Base-by-base conservation (phyloP, 2,797 vertebrate species). In the Varecia variegata region DNA sequence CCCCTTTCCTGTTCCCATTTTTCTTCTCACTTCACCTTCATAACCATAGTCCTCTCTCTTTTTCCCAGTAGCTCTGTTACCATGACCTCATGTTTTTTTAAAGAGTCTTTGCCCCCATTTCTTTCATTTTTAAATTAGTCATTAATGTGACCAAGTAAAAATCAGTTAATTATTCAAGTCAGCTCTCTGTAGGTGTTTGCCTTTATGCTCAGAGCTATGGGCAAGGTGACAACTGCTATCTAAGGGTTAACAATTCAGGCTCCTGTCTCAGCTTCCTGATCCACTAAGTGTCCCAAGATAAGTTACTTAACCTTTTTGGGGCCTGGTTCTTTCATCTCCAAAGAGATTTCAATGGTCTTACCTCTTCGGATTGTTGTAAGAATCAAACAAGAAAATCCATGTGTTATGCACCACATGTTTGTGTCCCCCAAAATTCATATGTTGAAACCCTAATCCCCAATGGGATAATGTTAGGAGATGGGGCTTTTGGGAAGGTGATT, bases 41-140 rank as follows among this genome's bases (percentile, higher is more conserved):
- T 17, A 23, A 82, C 43, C 6, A 13, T 68, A 73, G 74, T 92
- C 25, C 23, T 84, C 6, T 82, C 2, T 5, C 7, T 56, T 85
- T 93, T 27, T 15, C 60, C 73, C n/a, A 3, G 40, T 77, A 35
- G 23, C 32, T 67, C 81, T 88, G 38, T 81, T 84, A 43, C n/a
- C 45, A 79, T 45, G 21, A 65, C 43, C 27, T 12, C 62, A 4
- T 81, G n/a, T 94, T 90, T 94, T 90, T 79, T 88, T 81, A 45
- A 43, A 18, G 23, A 80, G 12, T 67, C 68, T 80, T 74, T 74
- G 32, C 11, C 10, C 32, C 45, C 76, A n/a, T 68, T 82, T 80
- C 18, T 62, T 86, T 97, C 68, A 74, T 25, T 74, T 95, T 82
- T 68, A 68, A 90, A 76, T 67, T 43, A 79, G 27, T 83, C 45